Base-by-base conservation (phyloP, 2,113 vertebrate genomes). In the Dermatemys mawii region DNA sequence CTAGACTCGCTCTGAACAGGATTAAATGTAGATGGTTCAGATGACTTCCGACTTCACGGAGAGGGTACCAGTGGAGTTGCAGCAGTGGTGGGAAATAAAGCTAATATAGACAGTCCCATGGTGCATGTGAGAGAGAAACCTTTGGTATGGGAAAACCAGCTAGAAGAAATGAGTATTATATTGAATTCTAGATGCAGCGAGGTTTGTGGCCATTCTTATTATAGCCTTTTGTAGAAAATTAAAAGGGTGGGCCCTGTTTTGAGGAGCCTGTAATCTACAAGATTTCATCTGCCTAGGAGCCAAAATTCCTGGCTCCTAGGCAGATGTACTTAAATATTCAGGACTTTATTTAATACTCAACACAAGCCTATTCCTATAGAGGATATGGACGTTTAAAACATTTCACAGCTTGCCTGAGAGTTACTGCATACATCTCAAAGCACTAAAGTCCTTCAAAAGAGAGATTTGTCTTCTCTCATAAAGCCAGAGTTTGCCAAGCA, bases 401-500 rank as follows among this genome's bases (percentile, higher is more conserved):
- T 49, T 84, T 83, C 32, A 4, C 82, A 79, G 81, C 0, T 1
- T 60, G 50, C 48, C 82, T 91, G 93, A 24, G 10, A 51, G 10
- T 86, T 0, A 1, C 70, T 27, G 50, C 0, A 0, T 73, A 83
- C 44, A 81, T 86, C 26, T 80, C 24, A 27, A 1, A 0, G 16
- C 10, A 24, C 60, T 53, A 29, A 85, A 44, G 73, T 27, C 0
- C 1, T 90, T 93, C 49, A 29, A 75, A 89, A 88, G 54, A 32
- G 90, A 44, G 80, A 78, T 76, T 41, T 60, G 46, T 90, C 70
- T 88, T 93, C 78, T 44, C 54, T 78, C 63, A 3, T 88, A 57
- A 70, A 93, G 2, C n/a, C n/a, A 93, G 80, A 84, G 57, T 95
- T 97, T 95, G 93, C 90, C 82, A 19, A 87, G 57, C 53, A 89